Conservation (phyloP, 2,797 vertebrate species). For the Cryptoprocta ferox region DNA sequence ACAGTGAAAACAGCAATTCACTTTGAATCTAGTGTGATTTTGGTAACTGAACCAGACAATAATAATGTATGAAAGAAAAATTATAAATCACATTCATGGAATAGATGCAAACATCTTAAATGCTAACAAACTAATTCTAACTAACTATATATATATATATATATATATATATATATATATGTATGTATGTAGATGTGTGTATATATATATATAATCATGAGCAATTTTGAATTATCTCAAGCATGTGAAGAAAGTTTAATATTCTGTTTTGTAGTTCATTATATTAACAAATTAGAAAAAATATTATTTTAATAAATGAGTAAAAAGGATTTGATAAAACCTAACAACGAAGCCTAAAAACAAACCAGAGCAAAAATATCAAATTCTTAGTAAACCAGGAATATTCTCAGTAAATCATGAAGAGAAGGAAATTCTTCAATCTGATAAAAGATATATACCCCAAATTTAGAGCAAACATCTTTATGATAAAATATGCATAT, state of each 20-base stretch:
- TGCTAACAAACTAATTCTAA: neutral
- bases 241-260: neutral
- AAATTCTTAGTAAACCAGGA: neutral
- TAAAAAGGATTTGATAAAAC: neutral
- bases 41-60: neutral
- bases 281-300: neutral
- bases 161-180: neutral
- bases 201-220: too few relatives aligned
- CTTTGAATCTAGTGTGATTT: neutral
- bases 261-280: neutral
- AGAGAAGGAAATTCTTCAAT: neutral
- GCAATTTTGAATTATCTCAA: slow-evolving; percentile 31
- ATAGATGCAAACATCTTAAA: neutral
- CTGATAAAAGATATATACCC: neutral
- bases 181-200: too few relatives aligned
- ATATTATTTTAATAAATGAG: neutral
- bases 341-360: neutral
- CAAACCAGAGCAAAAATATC: neutral
- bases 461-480: slow-evolving; percentile 14
- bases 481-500: neutral
- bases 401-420: slow-evolving; percentile 34
- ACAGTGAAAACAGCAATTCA: neutral
- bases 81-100: neutral
- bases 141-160: neutral
- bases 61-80: neutral